phyloP scores from a whole-genome alignment of 2,888 invertebrate species.

The Drymonia ruficornis region DNA sequence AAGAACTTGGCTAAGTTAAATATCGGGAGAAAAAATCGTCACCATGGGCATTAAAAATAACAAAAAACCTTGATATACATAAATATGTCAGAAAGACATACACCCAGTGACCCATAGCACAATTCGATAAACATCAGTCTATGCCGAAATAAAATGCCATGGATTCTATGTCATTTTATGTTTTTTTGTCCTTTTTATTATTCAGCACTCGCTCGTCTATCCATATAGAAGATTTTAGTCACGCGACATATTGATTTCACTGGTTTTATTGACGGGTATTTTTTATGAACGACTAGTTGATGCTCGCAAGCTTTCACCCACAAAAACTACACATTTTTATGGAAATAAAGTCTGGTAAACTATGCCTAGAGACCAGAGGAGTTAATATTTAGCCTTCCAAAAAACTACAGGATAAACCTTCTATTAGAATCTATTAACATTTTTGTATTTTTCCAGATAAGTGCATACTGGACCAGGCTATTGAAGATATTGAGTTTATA shows the following conservation, averaged over 20 bases:
- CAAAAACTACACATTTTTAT: too few species aligned
- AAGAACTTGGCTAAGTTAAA: too few species aligned
- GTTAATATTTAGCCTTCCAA: too few species aligned
- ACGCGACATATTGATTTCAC: slow-evolving; percentile 55
- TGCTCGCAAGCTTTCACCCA: neutral
- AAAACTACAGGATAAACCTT: too few species aligned
- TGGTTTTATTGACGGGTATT: slow-evolving; percentile 25
- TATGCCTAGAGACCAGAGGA: too few species aligned
- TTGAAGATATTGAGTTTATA: slow-evolving; percentile 87
- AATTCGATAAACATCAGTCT: slow-evolving; percentile 31
- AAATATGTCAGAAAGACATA: too few species aligned
- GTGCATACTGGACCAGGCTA: slow-evolving; percentile 86
- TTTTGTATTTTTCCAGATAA: slow-evolving; percentile 84
- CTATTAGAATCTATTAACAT: too few species aligned
- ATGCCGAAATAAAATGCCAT: slow-evolving; percentile 32
- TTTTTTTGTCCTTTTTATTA: slow-evolving; percentile 50
- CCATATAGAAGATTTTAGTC: slow-evolving; percentile 48
- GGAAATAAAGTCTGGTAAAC: too few species aligned
- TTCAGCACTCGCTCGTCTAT: slow-evolving; percentile 51
- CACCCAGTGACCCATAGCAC: neutral
- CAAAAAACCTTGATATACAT: too few species aligned
- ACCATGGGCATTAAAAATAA: too few species aligned
- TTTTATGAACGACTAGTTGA: slow-evolving; percentile 16
- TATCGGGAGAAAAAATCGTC: too few species aligned
- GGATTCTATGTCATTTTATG: slow-evolving; percentile 33